Evolutionary conservation across 2,797 vertebrate genomes (phyloP), one percentile per base, ranked within the genome.

Genomic region (Paramormyrops hopkinsi): DNA sequence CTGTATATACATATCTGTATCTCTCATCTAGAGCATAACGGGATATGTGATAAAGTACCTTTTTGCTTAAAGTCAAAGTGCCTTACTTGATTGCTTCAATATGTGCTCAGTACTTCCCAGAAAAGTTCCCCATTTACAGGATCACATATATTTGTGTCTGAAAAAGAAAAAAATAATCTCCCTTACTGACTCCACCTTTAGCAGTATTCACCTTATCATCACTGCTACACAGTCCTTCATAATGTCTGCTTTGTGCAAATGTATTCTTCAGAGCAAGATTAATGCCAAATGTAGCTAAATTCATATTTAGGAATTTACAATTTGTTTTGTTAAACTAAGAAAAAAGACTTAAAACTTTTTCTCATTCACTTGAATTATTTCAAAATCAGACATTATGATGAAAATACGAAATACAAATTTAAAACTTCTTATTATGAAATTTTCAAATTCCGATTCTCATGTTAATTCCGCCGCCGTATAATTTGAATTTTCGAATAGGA

Each of bases 281-380:
- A 76, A 76, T 41, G 33, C 69, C 69, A 76, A 76, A 76, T 11
- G 33, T 76, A 76, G 14, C 33, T 76, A 41, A 76, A 76, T 76
- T 76, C 25, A 25, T 41, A 41, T 41, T 76, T 76, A 76, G 6
- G 69, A 76, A 76, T 53, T 76, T 69, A 51, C 25, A 88, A 79
- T 88, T n/a, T 76, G 44, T 50, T 51, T 76, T 33, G 50, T 88
- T 79, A 33, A 88, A 22, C 69, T 33, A 69, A 82, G n/a, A 76
- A 76, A 73, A 76, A 25, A 76, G 69, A 41, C 2, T 76, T 41
- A 76, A 73, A 76, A 41, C 69, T 76, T 76, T 76, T 76, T 25
- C 69, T 76, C 33, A 76, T 76, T 76, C 33, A 76, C 33, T 76
- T 19, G 12, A 5, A 76, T 41, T 41, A 41, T 76, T 41, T 76